Conservation (phyloP, 2,888 invertebrate genomes). For the Malthinus seriepunctatus region DNA sequence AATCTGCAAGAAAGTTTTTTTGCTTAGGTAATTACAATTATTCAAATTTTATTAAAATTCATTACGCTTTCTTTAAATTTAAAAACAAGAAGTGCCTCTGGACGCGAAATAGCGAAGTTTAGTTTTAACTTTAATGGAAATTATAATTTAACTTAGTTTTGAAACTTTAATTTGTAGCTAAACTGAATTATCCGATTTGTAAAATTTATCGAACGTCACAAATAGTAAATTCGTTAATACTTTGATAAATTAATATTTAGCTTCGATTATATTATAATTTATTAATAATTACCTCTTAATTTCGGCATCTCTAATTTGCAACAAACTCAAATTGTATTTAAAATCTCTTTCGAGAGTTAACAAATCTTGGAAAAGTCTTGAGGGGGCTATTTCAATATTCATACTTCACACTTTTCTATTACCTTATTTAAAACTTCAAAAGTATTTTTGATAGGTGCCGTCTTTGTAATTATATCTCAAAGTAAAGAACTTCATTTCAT, state of each 20-base stretch:
- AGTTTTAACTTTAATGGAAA: too few species aligned
- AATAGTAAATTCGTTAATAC: neutral
- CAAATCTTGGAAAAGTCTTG: constrained; percentile 23
- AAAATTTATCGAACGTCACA: too few species aligned
- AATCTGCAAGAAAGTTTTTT: too few species aligned
- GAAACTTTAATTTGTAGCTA: too few species aligned
- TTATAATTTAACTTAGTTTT: too few species aligned
- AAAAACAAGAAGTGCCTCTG: too few species aligned
- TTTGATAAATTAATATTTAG: neutral
- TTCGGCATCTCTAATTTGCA: constrained; percentile 31
- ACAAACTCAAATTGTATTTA: constrained; percentile 32
- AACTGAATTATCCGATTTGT: too few species aligned
- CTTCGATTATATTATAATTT: neutral
- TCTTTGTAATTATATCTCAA: neutral
- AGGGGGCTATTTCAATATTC: constrained; percentile 5
- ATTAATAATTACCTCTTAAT: constrained; percentile 33
- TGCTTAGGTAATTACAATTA: too few species aligned
- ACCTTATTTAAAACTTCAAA: neutral
- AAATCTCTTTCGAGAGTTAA: constrained; percentile 33
- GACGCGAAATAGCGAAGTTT: too few species aligned
- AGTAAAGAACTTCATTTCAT: neutral
- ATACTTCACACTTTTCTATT: neutral
- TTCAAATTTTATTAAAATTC: too few species aligned
- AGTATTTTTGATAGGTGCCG: constrained; percentile 3
- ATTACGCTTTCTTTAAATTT: too few species aligned